phyloP scores from a whole-genome alignment of 2,888 invertebrate genomes.

The Aporophyla nigra region DNA sequence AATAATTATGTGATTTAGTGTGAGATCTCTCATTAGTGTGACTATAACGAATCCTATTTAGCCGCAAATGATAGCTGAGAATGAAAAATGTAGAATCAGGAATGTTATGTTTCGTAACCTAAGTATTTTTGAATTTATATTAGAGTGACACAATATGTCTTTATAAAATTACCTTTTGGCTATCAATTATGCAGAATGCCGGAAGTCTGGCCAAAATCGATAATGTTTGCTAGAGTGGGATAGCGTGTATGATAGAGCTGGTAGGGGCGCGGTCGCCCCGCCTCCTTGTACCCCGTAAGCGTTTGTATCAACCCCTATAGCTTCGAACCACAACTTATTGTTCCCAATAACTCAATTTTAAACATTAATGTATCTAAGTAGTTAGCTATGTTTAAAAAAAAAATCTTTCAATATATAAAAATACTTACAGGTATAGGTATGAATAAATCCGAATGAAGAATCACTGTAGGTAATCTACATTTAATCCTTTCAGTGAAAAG shows the following conservation, averaged over 20 bases:
- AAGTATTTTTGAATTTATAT: not conserved
- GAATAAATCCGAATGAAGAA: not conserved
- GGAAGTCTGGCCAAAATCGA: slow-evolving; percentile 80
- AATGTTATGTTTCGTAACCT: not conserved
- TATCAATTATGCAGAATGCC: slow-evolving; percentile 60
- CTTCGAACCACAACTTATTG: slow-evolving; percentile 64
- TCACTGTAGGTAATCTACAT: not conserved
- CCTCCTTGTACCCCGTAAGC: slow-evolving; percentile 60
- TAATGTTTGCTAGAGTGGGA: slow-evolving; percentile 79
- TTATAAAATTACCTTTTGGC: slow-evolving; percentile 17
- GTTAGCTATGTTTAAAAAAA: slow-evolving; percentile 18
- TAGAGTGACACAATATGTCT: not conserved
- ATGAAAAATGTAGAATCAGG: not conserved
- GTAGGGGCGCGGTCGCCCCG: slow-evolving; percentile 77
- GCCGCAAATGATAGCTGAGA: not conserved
- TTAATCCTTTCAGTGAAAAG: not conserved
- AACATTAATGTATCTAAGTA: slow-evolving; percentile 22
- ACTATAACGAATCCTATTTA: not conserved
- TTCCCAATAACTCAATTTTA: slow-evolving; percentile 70
- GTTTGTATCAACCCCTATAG: slow-evolving; percentile 60
- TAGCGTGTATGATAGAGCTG: slow-evolving; percentile 63
- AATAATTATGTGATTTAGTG: not conserved
- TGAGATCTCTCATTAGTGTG: not conserved
- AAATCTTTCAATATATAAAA: slow-evolving; percentile 7
- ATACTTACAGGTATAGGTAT: not conserved